These are phyloP conservation scores for Mesopsocus fuscifrons DNA, from an alignment of 2,888 invertebrate species.

Conservation along the genomic window DNA sequence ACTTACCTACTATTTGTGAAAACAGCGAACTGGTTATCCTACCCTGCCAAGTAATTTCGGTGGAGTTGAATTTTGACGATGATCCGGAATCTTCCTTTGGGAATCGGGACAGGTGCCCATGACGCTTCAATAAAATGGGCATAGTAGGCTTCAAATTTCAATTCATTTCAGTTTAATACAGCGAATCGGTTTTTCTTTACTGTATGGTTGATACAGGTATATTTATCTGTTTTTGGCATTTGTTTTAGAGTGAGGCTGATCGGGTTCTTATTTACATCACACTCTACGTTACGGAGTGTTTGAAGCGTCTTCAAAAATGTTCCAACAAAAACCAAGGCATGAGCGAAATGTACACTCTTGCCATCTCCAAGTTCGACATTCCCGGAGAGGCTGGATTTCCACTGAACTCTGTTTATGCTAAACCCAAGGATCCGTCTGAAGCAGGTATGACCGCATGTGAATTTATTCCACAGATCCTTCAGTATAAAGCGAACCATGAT, in stretches of 20 bases:
- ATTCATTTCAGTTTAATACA: no score
- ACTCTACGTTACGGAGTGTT: conserved; percentile 90
- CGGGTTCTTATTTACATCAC: conserved; percentile 94
- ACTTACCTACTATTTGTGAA: no score
- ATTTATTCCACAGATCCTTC: not conserved
- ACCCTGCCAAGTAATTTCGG: no score
- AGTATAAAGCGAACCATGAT: no score
- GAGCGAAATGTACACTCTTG: conserved; percentile 92
- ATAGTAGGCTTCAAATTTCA: no score
- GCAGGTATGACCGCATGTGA: conserved; percentile 33
- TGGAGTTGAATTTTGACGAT: not conserved
- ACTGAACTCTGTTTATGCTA: conserved; percentile 85
- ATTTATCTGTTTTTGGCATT: no score
- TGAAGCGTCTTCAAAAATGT: conserved; percentile 86
- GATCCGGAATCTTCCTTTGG: conserved; percentile 7
- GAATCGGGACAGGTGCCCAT: no score
- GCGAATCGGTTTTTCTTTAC: no score
- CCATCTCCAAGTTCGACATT: conserved; percentile 86
- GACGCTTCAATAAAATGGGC: no score
- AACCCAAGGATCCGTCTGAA: conserved; percentile 58
- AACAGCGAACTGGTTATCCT: no score
- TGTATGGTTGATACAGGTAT: no score
- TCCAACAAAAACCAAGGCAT: conserved; percentile 71
- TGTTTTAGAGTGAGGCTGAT: conserved; percentile 85
- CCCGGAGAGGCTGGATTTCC: conserved; percentile 93